phyloP scores from a whole-genome alignment of 2,888 invertebrate species.

The Napeogenes inachia region DNA sequence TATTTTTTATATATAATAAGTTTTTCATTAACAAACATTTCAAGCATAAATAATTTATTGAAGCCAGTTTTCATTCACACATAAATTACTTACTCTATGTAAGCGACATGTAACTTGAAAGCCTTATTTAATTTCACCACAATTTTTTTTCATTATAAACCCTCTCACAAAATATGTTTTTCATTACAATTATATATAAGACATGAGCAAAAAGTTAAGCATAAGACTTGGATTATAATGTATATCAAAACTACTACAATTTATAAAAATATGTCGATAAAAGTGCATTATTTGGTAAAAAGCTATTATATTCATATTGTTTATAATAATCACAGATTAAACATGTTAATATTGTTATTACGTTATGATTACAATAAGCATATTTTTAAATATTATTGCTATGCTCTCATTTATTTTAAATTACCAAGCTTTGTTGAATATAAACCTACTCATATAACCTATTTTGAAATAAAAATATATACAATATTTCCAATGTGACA shows the following conservation, averaged over 20 bases:
- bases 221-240: not conserved
- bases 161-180: constrained; percentile 56
- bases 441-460: too few relatives aligned
- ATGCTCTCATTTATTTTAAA: too few relatives aligned
- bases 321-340: constrained; percentile 6
- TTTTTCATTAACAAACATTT: constrained; percentile 13
- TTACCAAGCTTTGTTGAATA: too few relatives aligned
- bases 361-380: too few relatives aligned
- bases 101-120: constrained; percentile 28
- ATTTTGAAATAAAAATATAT: too few relatives aligned
- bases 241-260: not conserved
- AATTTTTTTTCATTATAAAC: constrained; percentile 41
- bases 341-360: not conserved
- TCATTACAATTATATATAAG: constrained; percentile 31
- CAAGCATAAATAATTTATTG: constrained; percentile 12
- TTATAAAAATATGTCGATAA: not conserved
- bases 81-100: constrained; percentile 38
- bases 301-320: not conserved
- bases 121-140: constrained; percentile 28
- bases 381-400: too few relatives aligned
- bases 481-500: too few relatives aligned
- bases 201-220: constrained; percentile 20
- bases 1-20: constrained; percentile 33
- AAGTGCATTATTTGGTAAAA: constrained; percentile 1
- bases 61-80: constrained; percentile 42